Evolutionary conservation across 30 jellyfish, hydroid and myxozoan genomes (phyloP).

Genomic region (Morbakka virulenta): DNA sequence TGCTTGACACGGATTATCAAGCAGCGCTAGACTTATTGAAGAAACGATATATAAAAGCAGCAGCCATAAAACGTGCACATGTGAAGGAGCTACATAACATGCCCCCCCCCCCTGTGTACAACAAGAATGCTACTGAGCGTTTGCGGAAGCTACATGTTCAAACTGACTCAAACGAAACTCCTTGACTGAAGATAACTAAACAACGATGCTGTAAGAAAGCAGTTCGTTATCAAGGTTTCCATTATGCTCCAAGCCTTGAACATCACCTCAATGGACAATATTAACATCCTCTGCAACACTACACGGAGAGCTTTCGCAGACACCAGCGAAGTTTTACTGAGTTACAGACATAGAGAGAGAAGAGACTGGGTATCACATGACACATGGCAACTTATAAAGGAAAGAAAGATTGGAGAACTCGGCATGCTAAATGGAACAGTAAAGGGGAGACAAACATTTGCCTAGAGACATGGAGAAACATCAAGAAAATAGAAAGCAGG

Average conservation of each 20-base stretch:
- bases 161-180: too few relatives aligned
- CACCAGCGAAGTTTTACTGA: not conserved
- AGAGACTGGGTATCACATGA: not conserved
- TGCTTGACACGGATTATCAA: not conserved
- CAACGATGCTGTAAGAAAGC: not conserved
- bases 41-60: not conserved
- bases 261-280: not conserved
- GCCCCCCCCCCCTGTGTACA: not conserved
- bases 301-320: not conserved
- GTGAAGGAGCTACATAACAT: not conserved
- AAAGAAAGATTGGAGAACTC: not conserved
- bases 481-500: not conserved
- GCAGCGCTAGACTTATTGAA: not conserved
- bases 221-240: not conserved
- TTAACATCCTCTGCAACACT: not conserved
- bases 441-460: not conserved
- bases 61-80: not conserved
- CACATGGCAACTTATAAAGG: not conserved
- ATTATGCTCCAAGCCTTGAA: not conserved
- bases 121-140: too few relatives aligned
- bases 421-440: not conserved
- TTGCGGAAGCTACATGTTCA: too few relatives aligned
- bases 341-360: not conserved
- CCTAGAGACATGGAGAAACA: not conserved
- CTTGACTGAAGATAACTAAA: not conserved